Conservation (phyloP, 1,140 invertebrate species). For the Olivierus martensii region DNA sequence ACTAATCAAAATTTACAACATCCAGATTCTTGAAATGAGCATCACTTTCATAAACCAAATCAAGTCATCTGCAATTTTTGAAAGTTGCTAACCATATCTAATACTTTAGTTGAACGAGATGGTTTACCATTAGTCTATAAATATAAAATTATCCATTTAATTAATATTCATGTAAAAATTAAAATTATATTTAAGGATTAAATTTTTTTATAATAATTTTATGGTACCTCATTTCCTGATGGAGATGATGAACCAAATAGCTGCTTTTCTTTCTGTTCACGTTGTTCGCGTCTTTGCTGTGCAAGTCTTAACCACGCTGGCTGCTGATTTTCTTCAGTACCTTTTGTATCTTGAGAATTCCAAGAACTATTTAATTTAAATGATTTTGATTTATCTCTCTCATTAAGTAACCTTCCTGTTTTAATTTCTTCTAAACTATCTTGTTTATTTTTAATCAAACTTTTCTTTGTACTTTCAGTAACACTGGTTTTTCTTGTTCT, state of each 20-base stretch:
- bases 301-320: constrained; percentile 32
- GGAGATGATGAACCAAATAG: constrained; percentile 10
- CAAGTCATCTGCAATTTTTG: constrained; percentile 20
- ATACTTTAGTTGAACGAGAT: constrained; percentile 18
- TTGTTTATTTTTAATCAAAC: too few relatives aligned
- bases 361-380: too few relatives aligned
- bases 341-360: too few relatives aligned
- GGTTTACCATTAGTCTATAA: not conserved
- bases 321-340: not conserved
- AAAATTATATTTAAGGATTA: not conserved
- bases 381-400: too few relatives aligned
- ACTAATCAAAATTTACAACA: too few relatives aligned
- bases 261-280: constrained; percentile 43
- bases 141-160: not conserved
- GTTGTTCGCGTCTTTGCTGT: constrained; percentile 52
- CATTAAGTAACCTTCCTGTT: too few relatives aligned
- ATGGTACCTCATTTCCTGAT: constrained; percentile 10
- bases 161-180: not conserved
- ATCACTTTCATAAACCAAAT: too few relatives aligned
- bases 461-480: too few relatives aligned
- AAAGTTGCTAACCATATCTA: constrained; percentile 20
- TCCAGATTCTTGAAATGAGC: too few relatives aligned
- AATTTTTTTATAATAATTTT: not conserved
- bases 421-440: too few relatives aligned
- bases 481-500: too few relatives aligned